phyloP scores from a whole-genome alignment of 2,888 invertebrate genomes.

The Xylophagus ater region DNA sequence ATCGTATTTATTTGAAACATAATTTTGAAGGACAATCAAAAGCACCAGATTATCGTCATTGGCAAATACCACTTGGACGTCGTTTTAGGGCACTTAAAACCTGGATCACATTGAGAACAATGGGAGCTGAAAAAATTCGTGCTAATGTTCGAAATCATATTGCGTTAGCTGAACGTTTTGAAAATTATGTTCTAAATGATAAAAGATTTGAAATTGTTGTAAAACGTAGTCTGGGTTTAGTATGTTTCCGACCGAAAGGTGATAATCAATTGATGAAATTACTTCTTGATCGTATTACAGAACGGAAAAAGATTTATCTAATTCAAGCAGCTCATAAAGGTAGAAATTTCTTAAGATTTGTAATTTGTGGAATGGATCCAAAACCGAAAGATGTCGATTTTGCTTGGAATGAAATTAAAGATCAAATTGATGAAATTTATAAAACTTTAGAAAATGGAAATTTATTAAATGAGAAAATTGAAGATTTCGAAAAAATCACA shows the following conservation, averaged over 20 bases:
- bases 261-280: constrained; percentile 57
- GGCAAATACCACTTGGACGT: constrained; percentile 75
- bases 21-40: constrained; percentile 49
- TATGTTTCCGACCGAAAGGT: constrained; percentile 79
- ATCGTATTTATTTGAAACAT: constrained; percentile 77
- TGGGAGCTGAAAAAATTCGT: constrained; percentile 71
- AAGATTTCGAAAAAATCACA: too few species aligned
- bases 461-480: too few species aligned
- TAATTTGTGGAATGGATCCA: constrained; percentile 64
- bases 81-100: constrained; percentile 82
- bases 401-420: constrained; percentile 57
- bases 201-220: constrained; percentile 66
- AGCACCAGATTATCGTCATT: constrained; percentile 56
- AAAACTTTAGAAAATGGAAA: too few species aligned
- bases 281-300: constrained; percentile 60
- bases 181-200: constrained; percentile 56
- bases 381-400: constrained; percentile 59
- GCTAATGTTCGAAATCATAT: constrained; percentile 65
- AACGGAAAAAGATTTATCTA: constrained; percentile 67
- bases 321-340: constrained; percentile 62
- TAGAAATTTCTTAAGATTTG: constrained; percentile 66
- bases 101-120: constrained; percentile 82
- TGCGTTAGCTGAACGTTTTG: constrained; percentile 65
- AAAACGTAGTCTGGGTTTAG: constrained; percentile 65
- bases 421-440: constrained; percentile 43